Percentiles rank a stretch among this genome's conserved stretches.
Conservation (phyloP, 2,797 vertebrate species). For the Scleropages formosus region DNA sequence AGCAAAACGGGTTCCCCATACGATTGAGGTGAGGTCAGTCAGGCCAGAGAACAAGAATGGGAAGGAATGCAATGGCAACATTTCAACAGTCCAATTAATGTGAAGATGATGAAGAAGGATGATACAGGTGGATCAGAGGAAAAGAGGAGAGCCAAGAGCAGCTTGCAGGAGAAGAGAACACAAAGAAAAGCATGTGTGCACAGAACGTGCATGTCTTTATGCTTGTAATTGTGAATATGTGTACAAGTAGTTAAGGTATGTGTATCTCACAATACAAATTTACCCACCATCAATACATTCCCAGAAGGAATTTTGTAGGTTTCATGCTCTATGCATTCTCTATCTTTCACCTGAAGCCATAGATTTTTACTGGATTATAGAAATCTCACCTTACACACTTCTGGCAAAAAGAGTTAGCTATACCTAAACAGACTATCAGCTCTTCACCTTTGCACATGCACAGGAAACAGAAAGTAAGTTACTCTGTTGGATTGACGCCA, state of each 20-base stretch:
- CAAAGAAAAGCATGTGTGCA: not conserved
- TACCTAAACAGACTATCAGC: no score
- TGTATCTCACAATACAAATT: not conserved
- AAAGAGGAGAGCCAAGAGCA: not conserved
- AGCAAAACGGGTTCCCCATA: not conserved
- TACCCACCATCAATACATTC: conserved; percentile 9
- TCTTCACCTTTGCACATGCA: no score
- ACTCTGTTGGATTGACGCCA: no score
- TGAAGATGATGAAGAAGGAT: not conserved
- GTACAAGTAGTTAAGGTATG: not conserved
- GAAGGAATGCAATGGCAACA: not conserved
- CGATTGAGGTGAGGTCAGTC: conserved; percentile 1
- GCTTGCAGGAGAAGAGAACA: conserved; percentile 6
- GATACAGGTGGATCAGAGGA: not conserved
- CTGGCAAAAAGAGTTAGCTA: no score
- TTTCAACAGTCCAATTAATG: not conserved
- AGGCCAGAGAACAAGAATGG: not conserved
- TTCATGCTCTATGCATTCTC: not conserved
- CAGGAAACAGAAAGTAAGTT: no score
- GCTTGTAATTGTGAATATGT: not conserved
- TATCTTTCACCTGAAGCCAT: no score
- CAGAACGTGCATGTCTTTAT: not conserved
- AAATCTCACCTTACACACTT: no score
- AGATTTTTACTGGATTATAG: no score
- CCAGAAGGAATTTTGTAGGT: not conserved